A percentile compares a stretch with the other conserved stretches of the same genome.
Evolutionary conservation across 1,140 invertebrate genomes (phyloP).

Genomic region (Marisa cornuarietis): DNA sequence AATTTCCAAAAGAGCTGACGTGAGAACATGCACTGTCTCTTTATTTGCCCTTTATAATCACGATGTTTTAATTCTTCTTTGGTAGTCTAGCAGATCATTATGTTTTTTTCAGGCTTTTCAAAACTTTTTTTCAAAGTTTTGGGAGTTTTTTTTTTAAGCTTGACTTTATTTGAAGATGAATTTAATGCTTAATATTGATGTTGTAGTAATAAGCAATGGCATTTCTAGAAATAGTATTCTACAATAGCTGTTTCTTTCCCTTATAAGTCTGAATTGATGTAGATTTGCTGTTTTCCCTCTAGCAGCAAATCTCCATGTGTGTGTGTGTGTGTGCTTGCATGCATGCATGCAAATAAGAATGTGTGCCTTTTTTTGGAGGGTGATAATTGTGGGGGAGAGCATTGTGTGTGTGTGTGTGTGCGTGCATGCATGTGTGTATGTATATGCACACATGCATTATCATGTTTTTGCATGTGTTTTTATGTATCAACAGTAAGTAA

Average conservation of each 20-base stretch:
- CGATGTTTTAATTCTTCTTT: too few species aligned
- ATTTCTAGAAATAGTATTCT: neutral
- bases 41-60: too few species aligned
- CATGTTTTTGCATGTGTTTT: too few species aligned
- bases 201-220: too few species aligned
- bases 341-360: neutral
- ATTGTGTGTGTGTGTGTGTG: too few species aligned
- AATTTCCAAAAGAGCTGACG: conserved; percentile 55
- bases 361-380: neutral
- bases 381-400: neutral
- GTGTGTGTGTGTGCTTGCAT: neutral
- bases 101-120: too few species aligned
- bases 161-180: neutral
- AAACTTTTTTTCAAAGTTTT: too few species aligned
- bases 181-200: neutral
- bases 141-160: too few species aligned
- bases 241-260: too few species aligned
- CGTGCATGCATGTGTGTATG: too few species aligned
- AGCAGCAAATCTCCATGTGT: neutral
- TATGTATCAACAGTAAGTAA: neutral
- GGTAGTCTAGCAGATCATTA: too few species aligned
- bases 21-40: conserved; percentile 21
- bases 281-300: neutral
- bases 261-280: neutral
- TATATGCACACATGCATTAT: too few species aligned